Conservation (phyloP, 2,888 invertebrate genomes). For the Clitarchus hookeri region DNA sequence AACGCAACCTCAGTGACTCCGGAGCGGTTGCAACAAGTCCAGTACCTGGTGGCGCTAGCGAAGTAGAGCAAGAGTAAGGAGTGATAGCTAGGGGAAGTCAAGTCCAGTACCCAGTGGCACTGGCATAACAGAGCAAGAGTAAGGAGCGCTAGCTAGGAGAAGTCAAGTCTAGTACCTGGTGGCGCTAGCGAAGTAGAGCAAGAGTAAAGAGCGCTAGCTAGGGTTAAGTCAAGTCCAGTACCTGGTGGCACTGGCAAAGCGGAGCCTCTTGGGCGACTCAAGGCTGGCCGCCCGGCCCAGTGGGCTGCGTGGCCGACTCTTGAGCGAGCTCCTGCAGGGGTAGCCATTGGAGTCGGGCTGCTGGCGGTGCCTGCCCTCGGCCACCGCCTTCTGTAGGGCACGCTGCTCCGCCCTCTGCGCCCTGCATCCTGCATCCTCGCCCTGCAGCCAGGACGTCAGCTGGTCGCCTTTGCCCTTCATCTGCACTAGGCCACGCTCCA, state of each 20-base stretch:
- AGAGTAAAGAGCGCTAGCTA: too few relatives aligned
- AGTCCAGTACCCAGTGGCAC: slow-evolving; percentile 63
- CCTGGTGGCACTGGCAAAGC: slow-evolving; percentile 71
- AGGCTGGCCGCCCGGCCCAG: slow-evolving; percentile 72
- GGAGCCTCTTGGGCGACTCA: slow-evolving; percentile 80
- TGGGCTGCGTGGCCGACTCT: slow-evolving; percentile 45
- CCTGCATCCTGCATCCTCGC: slow-evolving; percentile 69
- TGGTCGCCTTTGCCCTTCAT: slow-evolving; percentile 87
- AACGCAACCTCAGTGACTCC: too few relatives aligned
- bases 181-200: too few relatives aligned
- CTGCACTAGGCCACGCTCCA: slow-evolving; percentile 75
- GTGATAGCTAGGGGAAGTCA: too few relatives aligned
- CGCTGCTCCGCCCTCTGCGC: slow-evolving; percentile 61
- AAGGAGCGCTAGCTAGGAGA: too few relatives aligned
- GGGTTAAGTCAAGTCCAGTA: slow-evolving; percentile 57
- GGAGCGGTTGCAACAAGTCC: too few relatives aligned
- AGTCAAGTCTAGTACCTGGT: too few relatives aligned
- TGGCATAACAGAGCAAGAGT: slow-evolving; percentile 77
- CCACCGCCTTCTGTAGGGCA: slow-evolving; percentile 56
- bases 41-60: too few relatives aligned
- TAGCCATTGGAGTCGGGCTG: slow-evolving; percentile 46
- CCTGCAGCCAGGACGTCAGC: slow-evolving; percentile 80
- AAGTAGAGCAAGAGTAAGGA: too few relatives aligned
- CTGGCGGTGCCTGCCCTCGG: slow-evolving; percentile 42
- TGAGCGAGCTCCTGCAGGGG: slow-evolving; percentile 51